Evolutionary conservation across 2,888 invertebrate genomes (phyloP).

Genomic region (Oscheius sp.): DNA sequence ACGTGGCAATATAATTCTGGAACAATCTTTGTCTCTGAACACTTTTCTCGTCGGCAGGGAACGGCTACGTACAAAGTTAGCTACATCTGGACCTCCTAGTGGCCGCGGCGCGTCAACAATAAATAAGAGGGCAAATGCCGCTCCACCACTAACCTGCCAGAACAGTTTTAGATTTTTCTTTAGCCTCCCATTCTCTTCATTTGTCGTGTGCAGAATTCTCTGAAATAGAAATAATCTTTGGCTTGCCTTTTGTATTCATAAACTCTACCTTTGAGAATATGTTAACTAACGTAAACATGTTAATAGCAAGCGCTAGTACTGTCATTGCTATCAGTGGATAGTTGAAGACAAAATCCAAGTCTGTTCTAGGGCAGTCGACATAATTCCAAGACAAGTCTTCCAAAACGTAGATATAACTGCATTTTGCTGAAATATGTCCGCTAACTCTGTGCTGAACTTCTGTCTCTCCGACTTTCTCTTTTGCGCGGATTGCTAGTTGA

Average conservation of each 20-base stretch:
- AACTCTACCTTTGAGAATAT: neutral
- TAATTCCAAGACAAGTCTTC: slow-evolving; percentile 8
- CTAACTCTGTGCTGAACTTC: neutral
- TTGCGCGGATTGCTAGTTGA: too few species aligned
- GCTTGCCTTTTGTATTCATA: neutral
- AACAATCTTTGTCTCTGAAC: neutral
- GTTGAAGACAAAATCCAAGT: slow-evolving; percentile 19
- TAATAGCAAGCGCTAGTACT: neutral
- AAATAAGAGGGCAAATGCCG: neutral
- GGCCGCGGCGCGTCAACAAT: neutral
- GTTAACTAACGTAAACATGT: slow-evolving; percentile 1
- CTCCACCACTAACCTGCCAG: slow-evolving; percentile 3
- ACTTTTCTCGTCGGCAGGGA: too few species aligned
- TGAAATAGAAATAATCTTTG: neutral
- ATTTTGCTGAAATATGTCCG: slow-evolving; percentile 1
- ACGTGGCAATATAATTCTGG: neutral
- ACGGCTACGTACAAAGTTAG: too few species aligned
- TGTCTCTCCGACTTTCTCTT: neutral
- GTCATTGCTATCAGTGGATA: slow-evolving; percentile 10
- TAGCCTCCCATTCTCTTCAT: neutral
- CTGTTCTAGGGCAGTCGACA: neutral
- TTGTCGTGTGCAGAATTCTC: neutral
- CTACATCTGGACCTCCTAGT: too few species aligned
- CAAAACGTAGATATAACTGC: neutral
- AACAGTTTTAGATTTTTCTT: slow-evolving; percentile 9